These are phyloP conservation scores for Choloepus didactylus DNA, from an alignment of 2,797 vertebrate species.

Conservation along the genomic window DNA sequence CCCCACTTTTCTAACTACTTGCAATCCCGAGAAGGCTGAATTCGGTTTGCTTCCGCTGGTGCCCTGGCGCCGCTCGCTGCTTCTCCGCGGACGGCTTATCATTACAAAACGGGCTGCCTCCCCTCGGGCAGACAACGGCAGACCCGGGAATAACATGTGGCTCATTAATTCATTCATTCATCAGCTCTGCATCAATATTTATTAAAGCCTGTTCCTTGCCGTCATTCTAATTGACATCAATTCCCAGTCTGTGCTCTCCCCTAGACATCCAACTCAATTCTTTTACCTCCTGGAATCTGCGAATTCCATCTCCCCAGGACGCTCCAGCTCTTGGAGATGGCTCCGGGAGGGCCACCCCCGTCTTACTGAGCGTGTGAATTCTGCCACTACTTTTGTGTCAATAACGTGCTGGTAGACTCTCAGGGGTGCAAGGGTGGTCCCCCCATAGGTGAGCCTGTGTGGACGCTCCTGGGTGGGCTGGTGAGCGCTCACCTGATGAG, in stretches of 20 bases:
- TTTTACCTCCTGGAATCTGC: background rate
- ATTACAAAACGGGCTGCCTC: rapidly evolving
- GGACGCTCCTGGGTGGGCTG: background rate
- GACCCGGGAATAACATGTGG: background rate
- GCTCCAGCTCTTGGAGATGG: background rate
- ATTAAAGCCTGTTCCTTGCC: background rate
- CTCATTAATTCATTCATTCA: background rate
- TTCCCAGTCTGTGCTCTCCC: background rate
- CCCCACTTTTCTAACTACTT: background rate
- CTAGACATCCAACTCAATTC: background rate
- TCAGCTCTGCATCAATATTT: background rate
- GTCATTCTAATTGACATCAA: background rate
- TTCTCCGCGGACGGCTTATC: rapidly evolving
- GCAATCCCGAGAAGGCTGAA: background rate
- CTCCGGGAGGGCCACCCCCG: background rate
- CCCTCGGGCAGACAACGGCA: rapidly evolving
- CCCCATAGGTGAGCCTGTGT: rapidly evolving
- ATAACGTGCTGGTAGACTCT: rapidly evolving
- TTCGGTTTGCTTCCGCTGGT: rapidly evolving
- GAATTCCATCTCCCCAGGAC: background rate
- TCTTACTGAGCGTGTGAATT: background rate
- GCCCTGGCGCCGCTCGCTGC: rapidly evolving
- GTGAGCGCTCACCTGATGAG: background rate
- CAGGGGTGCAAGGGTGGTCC: background rate
- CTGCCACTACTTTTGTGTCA: rapidly evolving